Conservation (phyloP, 2,113 vertebrate species). For the Calonectris borealis region DNA sequence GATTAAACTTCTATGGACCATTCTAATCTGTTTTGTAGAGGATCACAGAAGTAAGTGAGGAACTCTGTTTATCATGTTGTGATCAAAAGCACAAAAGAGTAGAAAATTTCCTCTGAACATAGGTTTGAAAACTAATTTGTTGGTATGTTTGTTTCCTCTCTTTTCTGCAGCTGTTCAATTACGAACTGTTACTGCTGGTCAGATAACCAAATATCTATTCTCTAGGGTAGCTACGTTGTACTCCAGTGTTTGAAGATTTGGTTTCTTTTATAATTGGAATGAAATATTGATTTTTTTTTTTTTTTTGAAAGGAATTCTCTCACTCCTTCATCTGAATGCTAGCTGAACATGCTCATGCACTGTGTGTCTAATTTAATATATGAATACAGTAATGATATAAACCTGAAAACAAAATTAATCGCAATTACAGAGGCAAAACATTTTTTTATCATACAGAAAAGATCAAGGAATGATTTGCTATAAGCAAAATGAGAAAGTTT, state of each 20-base stretch:
- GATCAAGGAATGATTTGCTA: not conserved
- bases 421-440: not conserved
- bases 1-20: not conserved
- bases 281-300: not conserved
- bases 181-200: slow-evolving; percentile 17
- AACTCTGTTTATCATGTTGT: not conserved
- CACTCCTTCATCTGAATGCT: not conserved
- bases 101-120: not conserved
- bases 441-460: not conserved
- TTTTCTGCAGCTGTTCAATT: slow-evolving; percentile 56
- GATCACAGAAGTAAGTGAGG: not conserved
- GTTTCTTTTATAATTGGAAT: slow-evolving; percentile 35
- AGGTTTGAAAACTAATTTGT: slow-evolving; percentile 43
- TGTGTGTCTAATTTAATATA: not conserved
- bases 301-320: not conserved
- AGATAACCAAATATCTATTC: slow-evolving; percentile 42
- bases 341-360: not conserved
- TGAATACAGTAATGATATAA: not conserved
- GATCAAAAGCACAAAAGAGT: not conserved
- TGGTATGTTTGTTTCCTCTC: slow-evolving; percentile 40
- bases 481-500: not conserved
- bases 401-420: not conserved
- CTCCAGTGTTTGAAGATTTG: not conserved
- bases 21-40: not conserved
- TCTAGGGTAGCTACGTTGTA: not conserved